Evolutionary conservation across 2,797 vertebrate species (phyloP), one percentile per base, ranked within the genome.

Genomic region (Synanceia verrucosa): DNA sequence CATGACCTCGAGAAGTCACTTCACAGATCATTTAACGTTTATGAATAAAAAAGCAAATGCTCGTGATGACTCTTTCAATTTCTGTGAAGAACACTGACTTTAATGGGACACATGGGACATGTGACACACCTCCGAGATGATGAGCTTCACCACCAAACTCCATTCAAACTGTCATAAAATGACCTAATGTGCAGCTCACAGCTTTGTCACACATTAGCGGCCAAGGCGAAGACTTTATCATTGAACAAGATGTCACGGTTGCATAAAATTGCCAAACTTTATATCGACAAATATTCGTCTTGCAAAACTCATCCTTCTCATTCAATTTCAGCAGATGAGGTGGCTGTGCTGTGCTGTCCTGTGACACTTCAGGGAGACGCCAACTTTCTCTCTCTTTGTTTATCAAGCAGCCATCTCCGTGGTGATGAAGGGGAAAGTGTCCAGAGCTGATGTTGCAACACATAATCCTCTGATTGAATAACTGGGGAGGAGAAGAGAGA

Each of bases 401-500:
- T 88, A 84, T 70, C 37, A 79, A 74, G 58, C 75, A 83, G 46
- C 44, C 34, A 47, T 85, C 78, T 71, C 88, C 88, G 86, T 90
- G 64, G 86, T 48, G 39, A 90, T 73, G 58, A 70, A 62, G 58
- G 63, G 52, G 62, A 82, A 52, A 36, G 19, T 55, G 60, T 89
- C 70, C 83, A 75, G 50, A 79, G 58, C 60, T 84, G 72, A 87
- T 92, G 89, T 92, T 83, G 90, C 86, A 93, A 93, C 78, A 84
- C 81, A 79, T 88, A 92, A 90, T 88, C 62, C 74, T 56, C 75
- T 87, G 82, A 89, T 90, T 87, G 61, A 90, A 91, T 89, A 87
- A 91, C 70, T 55, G 76, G 84, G 87, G 89, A 83, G 79, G 88
- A 86, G 82, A 19, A 50, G 73, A 63, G 65, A 59, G 65, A 29